Conservation (phyloP, 2,113 vertebrate species). For the Raja brachyura region DNA sequence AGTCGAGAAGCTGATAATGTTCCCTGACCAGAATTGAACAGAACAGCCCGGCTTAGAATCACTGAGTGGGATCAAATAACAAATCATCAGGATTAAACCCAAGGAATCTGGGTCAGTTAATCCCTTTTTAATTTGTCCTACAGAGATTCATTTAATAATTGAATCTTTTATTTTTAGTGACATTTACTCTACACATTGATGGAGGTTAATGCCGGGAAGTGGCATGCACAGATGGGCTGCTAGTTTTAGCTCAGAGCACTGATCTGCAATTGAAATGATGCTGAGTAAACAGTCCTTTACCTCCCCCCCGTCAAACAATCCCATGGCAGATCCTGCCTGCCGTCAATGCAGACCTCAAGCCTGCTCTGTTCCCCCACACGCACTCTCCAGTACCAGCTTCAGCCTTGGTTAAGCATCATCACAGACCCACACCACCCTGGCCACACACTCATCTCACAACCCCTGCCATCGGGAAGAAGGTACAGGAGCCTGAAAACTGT, state of each 20-base stretch:
- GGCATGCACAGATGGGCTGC: background rate
- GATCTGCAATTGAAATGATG: background rate
- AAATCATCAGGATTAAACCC: background rate
- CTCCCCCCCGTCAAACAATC: background rate
- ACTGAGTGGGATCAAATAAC: background rate
- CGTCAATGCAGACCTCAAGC: background rate
- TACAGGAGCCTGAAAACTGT: too few relatives aligned
- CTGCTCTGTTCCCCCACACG: background rate
- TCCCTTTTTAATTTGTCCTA: constrained; percentile 25
- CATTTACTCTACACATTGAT: background rate
- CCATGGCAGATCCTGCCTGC: background rate
- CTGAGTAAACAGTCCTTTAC: background rate
- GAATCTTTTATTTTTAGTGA: constrained; percentile 19
- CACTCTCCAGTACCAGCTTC: background rate
- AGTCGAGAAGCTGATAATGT: too few relatives aligned
- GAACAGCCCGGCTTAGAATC: background rate
- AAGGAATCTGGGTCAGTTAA: constrained; percentile 3
- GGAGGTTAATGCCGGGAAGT: background rate
- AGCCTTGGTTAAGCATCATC: background rate
- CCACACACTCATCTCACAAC: too few relatives aligned
- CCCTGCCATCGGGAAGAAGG: too few relatives aligned
- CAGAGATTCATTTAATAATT: background rate
- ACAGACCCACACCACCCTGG: too few relatives aligned
- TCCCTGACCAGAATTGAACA: too few relatives aligned
- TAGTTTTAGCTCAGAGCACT: background rate